Evolutionary conservation across 2,113 vertebrate genomes (phyloP).

Genomic region (Menidia beryllina): DNA sequence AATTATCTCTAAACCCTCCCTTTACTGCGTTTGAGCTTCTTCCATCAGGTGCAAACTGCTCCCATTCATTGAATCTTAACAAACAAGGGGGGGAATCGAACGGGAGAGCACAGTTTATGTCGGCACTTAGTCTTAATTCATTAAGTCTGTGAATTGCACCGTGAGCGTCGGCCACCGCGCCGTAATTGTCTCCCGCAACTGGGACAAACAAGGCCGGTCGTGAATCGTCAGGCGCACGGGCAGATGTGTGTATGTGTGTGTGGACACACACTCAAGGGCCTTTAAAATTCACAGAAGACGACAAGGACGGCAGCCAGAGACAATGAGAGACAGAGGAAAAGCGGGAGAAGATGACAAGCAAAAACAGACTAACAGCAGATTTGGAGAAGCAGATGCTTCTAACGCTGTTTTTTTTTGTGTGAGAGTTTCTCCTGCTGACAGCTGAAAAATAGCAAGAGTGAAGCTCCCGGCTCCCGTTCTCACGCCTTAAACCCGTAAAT

Average conservation of each 20-base stretch:
- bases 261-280: constrained; percentile 55
- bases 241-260: constrained; percentile 13
- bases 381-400: constrained; percentile 5
- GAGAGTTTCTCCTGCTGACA: background rate
- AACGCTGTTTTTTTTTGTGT: background rate
- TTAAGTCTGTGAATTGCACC: constrained; percentile 54
- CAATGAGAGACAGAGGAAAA: constrained; percentile 33
- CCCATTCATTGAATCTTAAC: constrained; percentile 28
- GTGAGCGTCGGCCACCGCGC: constrained; percentile 46
- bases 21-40: constrained; percentile 35
- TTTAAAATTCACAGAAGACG: constrained; percentile 53
- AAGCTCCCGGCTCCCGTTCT: background rate
- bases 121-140: constrained; percentile 65
- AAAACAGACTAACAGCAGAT: constrained; percentile 29
- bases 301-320: constrained; percentile 31
- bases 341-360: constrained; percentile 30
- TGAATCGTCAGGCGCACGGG: background rate
- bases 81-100: constrained; percentile 33
- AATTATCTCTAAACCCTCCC: constrained; percentile 49
- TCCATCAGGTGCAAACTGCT: constrained; percentile 46
- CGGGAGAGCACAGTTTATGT: constrained; percentile 42
- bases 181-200: constrained; percentile 54
- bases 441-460: constrained; percentile 6
- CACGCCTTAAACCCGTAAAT: no score
- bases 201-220: constrained; percentile 52